Evolutionary conservation across 1,140 invertebrate genomes (phyloP).

Genomic region (Drosophila arawakana): DNA sequence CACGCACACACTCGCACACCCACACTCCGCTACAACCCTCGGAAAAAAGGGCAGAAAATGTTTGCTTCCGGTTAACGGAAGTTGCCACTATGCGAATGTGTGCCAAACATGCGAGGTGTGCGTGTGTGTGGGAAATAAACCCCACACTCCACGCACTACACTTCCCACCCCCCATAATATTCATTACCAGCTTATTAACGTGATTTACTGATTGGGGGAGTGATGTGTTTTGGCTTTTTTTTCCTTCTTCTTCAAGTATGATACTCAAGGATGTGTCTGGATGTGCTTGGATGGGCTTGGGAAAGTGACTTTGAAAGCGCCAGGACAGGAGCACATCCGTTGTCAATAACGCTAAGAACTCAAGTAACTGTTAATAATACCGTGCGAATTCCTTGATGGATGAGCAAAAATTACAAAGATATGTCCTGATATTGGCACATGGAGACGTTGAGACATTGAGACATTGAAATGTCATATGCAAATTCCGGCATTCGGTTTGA

Average conservation of each 20-base stretch:
- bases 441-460: too few relatives aligned
- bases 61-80: conserved; percentile 63
- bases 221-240: conserved; percentile 48
- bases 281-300: conserved; percentile 46
- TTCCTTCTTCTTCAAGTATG: neutral
- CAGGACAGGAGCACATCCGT: conserved; percentile 55
- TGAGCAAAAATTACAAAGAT: conserved; percentile 12
- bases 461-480: conserved; percentile 52
- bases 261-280: conserved; percentile 60
- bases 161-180: conserved; percentile 59
- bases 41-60: conserved; percentile 56
- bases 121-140: neutral
- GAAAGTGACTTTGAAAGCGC: conserved; percentile 77
- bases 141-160: neutral
- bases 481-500: conserved; percentile 37
- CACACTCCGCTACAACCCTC: conserved; percentile 7
- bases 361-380: conserved; percentile 58
- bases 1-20: conserved; percentile 5
- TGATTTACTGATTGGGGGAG: conserved; percentile 77
- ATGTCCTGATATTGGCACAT: neutral
- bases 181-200: conserved; percentile 81
- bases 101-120: conserved; percentile 74
- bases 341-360: conserved; percentile 66
- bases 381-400: conserved; percentile 75
- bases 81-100: conserved; percentile 64